Base-by-base conservation (phyloP, 2,797 vertebrate genomes). In the Lemur catta region DNA sequence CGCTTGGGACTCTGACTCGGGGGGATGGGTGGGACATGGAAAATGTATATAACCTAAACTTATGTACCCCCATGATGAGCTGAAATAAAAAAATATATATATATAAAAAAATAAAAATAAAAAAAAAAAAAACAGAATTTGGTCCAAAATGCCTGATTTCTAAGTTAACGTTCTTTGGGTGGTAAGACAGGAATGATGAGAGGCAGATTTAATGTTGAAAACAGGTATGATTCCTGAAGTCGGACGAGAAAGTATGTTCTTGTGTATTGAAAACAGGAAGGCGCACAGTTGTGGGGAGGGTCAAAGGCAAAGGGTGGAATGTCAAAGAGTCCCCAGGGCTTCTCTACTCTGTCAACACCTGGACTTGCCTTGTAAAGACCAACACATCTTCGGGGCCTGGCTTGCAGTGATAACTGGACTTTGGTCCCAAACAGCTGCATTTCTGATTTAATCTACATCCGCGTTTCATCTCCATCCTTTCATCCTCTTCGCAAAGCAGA, bases 191-290 rank as follows among this genome's bases (percentile, higher is more conserved):
- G 35, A 52, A 74, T 84, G 80, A 84, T 94, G 92, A 94, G 89
- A 97, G 93, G 72, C 67, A 69, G 75, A 69, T 41, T 33, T 55
- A 69, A 92, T 92, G 89, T 48, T 84, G 91, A 91, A 97, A 95
- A 91, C 80, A 95, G 92, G 17, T 15, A 43, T 7, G 5, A 33
- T 20, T 81, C 24, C 55, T 75, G 35, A 55, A 71, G 57, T 33
- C 13, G 80, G 69, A 57, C 52, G 82, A 84, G 71, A n/a, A 91
- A 86, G 43, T 52, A 10, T 33, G 50, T 52, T 28, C 20, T 28
- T 82, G 30, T n/a, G 9, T 86, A 59, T 30, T 55, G 52, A 80
- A 93, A 84, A 89, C 67, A 84, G 91, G 81, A 95, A 95, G 43
- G 71, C 7, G 63, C n/a, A 15, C 9, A 41, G 65, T 67, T n/a